Base-by-base conservation (phyloP, 1,140 invertebrate genomes). In the Tetranychus cinnabarinus region DNA sequence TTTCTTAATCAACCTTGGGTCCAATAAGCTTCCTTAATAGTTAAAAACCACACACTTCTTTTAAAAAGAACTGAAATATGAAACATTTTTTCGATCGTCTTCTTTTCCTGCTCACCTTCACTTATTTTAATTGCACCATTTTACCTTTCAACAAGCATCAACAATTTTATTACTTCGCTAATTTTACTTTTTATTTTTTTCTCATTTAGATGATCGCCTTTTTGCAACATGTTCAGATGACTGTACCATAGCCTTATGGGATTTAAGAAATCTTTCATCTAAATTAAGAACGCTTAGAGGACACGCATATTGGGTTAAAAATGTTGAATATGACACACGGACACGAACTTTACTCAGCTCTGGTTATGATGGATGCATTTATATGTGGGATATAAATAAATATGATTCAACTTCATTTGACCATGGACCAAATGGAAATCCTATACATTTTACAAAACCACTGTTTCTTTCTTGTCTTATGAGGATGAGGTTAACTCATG, bases 261-360 rank as follows among this genome's bases (percentile, higher is more conserved):
- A 95, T 75, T 80, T 85, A 46, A 76, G 90, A 58, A 86, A 86
- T 72, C 73, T 92, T 48, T 84, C 84, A 68, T 77, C 79, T 55
- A 68, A 69, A 56, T 81, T 88, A 55, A 77, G 82, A 59, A 82
- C 81, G 2, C 75, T 93, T 0, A 77, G 81, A 61, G 89, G 89
- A 10, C 89, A 95, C 72, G 83, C 85, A 0, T 90, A 90, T 74
- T 93, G 89, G 89, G 90, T 93, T 7, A 93, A 95, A 74, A 93
- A 91, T 71, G 90, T 95, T 63, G 89, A 95, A 70, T 93, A 88
- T 70, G 88, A 85, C 55, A 78, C 81, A n/a, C 81, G 80, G 65
- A 83, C 88, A 68, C 83, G 86, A 61, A 74, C 89, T 4, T 75
- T 95, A 34, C 79, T 93, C 2, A 90, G 87, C 3, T 91, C 88